Evolutionary conservation across 1,140 invertebrate genomes (phyloP).

Genomic region (Scylla paramamosain): DNA sequence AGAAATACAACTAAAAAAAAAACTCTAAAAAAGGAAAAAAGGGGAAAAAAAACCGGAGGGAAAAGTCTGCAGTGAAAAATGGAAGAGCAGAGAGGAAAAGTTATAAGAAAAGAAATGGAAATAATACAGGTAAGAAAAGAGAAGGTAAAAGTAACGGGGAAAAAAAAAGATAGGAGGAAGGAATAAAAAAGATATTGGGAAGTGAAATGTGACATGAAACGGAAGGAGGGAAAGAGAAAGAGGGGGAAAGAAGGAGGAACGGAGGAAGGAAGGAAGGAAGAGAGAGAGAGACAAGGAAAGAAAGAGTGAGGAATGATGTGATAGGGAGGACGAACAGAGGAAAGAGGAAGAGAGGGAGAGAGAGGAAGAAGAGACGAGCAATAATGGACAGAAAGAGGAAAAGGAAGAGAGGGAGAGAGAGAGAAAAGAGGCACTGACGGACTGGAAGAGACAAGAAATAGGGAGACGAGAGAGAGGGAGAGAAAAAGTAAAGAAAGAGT

Average conservation of each 20-base stretch:
- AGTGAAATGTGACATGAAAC: too few species aligned
- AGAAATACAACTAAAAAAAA: too few species aligned
- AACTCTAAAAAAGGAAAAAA: too few species aligned
- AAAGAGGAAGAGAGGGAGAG: too few species aligned
- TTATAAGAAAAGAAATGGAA: too few species aligned
- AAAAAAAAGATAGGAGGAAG: not conserved
- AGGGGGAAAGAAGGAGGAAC: not conserved
- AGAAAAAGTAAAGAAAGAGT: not conserved
- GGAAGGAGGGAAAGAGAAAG: not conserved
- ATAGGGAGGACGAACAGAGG: not conserved
- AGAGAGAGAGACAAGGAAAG: not conserved
- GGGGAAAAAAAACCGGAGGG: too few species aligned
- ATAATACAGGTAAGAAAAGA: not conserved
- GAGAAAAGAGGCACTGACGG: not conserved
- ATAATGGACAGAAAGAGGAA: too few species aligned
- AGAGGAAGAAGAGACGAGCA: not conserved
- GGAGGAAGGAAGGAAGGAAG: not conserved
- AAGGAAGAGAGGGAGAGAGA: not conserved
- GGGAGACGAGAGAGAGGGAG: too few species aligned
- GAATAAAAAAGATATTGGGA: too few species aligned
- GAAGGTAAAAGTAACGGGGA: not conserved
- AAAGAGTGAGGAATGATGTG: not conserved
- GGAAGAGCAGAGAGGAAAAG: too few species aligned
- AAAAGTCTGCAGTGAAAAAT: too few species aligned
- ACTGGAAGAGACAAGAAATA: not conserved